These are phyloP conservation scores for Bufo bufo DNA, from an alignment of 2,113 vertebrate genomes.

Conservation along the genomic window DNA sequence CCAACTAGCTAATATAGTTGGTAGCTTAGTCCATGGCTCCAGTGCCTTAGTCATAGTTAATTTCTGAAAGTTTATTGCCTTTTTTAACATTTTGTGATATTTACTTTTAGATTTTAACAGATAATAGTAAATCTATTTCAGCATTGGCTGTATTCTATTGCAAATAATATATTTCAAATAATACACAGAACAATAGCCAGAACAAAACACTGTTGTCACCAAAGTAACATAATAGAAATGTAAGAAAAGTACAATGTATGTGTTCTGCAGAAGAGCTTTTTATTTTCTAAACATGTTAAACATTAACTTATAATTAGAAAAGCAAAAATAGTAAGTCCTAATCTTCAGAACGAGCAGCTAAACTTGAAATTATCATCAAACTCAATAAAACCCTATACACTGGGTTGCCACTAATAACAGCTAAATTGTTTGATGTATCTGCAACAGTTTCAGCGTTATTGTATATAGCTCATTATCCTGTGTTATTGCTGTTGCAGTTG, in stretches of 20 bases:
- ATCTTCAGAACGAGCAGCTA: neutral
- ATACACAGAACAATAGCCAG: neutral
- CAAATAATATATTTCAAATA: neutral
- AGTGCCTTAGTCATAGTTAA: too few species aligned
- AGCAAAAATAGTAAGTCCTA: neutral
- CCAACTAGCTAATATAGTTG: neutral
- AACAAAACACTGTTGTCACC: neutral
- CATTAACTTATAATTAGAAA: neutral
- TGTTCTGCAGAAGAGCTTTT: conserved; percentile 13
- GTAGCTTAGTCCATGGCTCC: neutral
- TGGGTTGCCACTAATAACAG: neutral
- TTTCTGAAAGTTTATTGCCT: neutral
- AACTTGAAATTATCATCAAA: neutral
- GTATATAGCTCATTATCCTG: neutral
- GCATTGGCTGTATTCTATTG: neutral
- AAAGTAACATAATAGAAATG: conserved; percentile 8
- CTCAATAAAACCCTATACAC: neutral
- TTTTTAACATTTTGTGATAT: too few species aligned
- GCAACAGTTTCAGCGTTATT: neutral
- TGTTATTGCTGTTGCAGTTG: conserved; percentile 3
- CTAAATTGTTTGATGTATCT: neutral
- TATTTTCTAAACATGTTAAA: neutral
- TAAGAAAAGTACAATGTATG: neutral
- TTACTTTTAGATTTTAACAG: neutral
- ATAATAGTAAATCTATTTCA: neutral